Base-by-base conservation (phyloP, 1,140 invertebrate genomes). In the Diorhabda sublineata region DNA sequence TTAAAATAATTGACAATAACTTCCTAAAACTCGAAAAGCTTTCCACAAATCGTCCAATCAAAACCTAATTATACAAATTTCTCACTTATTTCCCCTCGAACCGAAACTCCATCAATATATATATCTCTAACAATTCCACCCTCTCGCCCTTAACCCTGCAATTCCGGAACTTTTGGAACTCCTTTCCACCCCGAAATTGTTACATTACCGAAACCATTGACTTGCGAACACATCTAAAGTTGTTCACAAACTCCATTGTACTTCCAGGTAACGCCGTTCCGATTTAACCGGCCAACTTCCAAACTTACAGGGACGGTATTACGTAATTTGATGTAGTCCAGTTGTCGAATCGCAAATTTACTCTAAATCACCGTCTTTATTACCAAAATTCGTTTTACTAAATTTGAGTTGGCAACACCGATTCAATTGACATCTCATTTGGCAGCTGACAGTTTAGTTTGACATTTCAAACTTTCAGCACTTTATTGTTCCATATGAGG, bases 131-230 rank as follows among this genome's bases (percentile, higher is more conserved):
- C 47, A 52, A 52, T 52, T 8, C n/a, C 47, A 4, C 47, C 47
- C 47, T 52, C 47, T 52, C 47, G 47, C 47, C 47, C 47, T 52
- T 52, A 8, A 52, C 47, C 47, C 47, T n/a, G 26, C 47, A 52
- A 8, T n/a, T 52, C 47, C n/a, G 6, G n/a, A 52, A 52, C 47
- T 52, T 52, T n/a, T 8, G 6, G n/a, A 52, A 52, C 47, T 52
- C 47, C 47, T 52, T n/a, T 52, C 47, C n/a, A 52, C 47, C 47
- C 47, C 47, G 26, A 26, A 52, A 52, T 52, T 52, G 47, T 52
- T 52, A 52, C 47, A 52, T 52, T 52, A 52, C 47, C 47, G 47
- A 52, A 52, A 52, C 47, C 47, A 52, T 52, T 52, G 47, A 52
- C 47, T 52, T 52, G 47, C 47, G 47, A 52, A 52, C 47, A 52